A percentile compares a stretch with the other conserved stretches of the same genome.
phyloP scores from a whole-genome alignment of 2,113 vertebrate genomes.

The Ctenomys sociabilis region DNA sequence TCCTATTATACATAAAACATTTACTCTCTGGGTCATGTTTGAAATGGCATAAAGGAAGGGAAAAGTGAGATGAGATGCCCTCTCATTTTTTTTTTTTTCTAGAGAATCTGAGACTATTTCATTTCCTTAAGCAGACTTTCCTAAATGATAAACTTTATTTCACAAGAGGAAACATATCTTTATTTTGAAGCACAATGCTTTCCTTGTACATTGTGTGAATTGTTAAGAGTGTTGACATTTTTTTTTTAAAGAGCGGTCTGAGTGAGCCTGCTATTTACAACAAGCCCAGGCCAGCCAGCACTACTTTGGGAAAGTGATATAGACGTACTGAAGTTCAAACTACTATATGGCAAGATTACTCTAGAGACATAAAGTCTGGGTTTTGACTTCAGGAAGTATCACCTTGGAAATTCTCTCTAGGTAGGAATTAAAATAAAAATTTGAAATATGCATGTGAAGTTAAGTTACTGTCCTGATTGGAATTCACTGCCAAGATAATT shows the following conservation, averaged over 20 bases:
- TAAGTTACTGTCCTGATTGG: conserved; percentile 59
- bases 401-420: conserved; percentile 69
- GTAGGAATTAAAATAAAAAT: conserved; percentile 73
- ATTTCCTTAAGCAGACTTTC: conserved; percentile 52
- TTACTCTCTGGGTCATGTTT: conserved; percentile 39
- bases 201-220: conserved; percentile 64
- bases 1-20: conserved; percentile 53
- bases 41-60: conserved; percentile 34
- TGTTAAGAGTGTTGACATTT: conserved; percentile 72
- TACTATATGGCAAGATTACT: conserved; percentile 73
- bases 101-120: conserved; percentile 27
- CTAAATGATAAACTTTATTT: conserved; percentile 64
- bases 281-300: conserved; percentile 73
- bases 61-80: conserved; percentile 35
- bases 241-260: conserved; percentile 59
- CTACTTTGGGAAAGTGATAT: conserved; percentile 55
- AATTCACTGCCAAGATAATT: conserved; percentile 60
- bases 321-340: conserved; percentile 71
- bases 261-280: conserved; percentile 67
- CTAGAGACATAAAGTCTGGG: conserved; percentile 79
- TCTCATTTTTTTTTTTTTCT: conserved; percentile 44
- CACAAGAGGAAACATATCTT: conserved; percentile 66
- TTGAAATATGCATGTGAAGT: conserved; percentile 66
- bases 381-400: conserved; percentile 74
- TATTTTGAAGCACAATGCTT: conserved; percentile 69